Evolutionary conservation across 2,113 vertebrate genomes (phyloP).

Genomic region (Steatornis caripensis): DNA sequence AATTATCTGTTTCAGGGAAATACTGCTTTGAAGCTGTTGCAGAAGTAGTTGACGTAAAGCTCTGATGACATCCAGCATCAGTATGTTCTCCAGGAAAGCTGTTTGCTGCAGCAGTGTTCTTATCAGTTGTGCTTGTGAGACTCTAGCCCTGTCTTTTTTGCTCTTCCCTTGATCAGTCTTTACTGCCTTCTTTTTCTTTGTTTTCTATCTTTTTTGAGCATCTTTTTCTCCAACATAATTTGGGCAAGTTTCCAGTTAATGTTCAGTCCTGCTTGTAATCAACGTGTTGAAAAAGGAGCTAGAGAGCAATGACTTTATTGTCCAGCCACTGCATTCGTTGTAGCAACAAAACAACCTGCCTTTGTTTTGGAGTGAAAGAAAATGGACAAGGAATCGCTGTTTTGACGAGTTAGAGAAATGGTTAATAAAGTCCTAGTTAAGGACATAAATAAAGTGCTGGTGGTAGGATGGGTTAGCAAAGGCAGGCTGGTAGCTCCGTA

Average conservation of each 20-base stretch:
- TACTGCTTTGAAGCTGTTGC: not conserved
- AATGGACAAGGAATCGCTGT: not conserved
- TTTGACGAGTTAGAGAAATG: not conserved
- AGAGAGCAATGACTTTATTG: not conserved
- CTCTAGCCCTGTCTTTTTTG: not conserved
- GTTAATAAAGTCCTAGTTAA: not conserved
- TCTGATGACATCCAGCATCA: not conserved
- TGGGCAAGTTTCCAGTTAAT: not conserved
- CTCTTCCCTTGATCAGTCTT: not conserved
- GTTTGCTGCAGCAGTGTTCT: not conserved
- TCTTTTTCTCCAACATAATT: not conserved
- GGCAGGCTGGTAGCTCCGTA: not conserved
- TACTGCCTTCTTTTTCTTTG: not conserved
- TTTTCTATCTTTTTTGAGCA: not conserved
- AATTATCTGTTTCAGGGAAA: not conserved
- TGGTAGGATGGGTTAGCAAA: not conserved
- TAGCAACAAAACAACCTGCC: not conserved
- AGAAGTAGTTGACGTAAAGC: not conserved
- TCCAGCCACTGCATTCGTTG: not conserved
- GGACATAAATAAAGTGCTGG: not conserved
- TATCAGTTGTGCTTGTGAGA: not conserved
- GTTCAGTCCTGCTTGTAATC: not conserved
- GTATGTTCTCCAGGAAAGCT: not conserved
- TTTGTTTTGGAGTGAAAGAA: not conserved
- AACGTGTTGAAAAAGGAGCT: not conserved